These are phyloP conservation scores for Aphelocoma coerulescens DNA, from an alignment of 2,113 vertebrate species.

Conservation along the genomic window DNA sequence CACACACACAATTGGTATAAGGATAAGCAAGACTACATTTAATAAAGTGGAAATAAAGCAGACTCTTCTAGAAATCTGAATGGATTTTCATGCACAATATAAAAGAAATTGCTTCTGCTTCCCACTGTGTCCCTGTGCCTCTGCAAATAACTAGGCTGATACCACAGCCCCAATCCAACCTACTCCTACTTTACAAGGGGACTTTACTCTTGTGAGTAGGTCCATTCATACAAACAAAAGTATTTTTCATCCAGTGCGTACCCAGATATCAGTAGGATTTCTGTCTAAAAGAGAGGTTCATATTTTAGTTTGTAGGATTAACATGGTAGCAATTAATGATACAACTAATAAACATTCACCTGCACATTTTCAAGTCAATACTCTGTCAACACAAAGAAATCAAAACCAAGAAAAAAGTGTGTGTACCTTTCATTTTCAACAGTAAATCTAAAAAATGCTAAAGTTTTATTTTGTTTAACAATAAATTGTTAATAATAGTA, in stretches of 20 bases:
- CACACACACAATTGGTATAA: slow-evolving; percentile 34
- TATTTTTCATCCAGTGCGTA: neutral
- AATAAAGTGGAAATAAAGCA: slow-evolving; percentile 67
- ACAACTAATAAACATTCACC: neutral
- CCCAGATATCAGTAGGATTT: neutral
- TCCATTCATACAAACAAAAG: neutral
- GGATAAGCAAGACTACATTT: slow-evolving; percentile 66
- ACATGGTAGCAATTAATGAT: neutral
- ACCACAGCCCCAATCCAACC: neutral
- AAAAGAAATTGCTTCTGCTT: slow-evolving; percentile 52
- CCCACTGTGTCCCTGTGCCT: neutral
- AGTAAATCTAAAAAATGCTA: neutral
- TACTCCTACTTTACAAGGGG: neutral
- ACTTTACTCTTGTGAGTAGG: neutral
- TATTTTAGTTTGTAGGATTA: neutral
- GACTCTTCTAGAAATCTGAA: slow-evolving; percentile 55
- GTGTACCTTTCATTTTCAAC: neutral
- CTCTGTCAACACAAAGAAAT: neutral
- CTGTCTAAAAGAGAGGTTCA: neutral
- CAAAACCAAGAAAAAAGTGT: neutral
- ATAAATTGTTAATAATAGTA: neutral
- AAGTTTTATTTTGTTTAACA: neutral
- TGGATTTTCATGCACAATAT: slow-evolving; percentile 44
- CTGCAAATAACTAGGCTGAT: neutral
- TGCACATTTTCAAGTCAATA: neutral